Base-by-base conservation (phyloP, 1,140 invertebrate genomes). In the Gryllus bimaculatus region DNA sequence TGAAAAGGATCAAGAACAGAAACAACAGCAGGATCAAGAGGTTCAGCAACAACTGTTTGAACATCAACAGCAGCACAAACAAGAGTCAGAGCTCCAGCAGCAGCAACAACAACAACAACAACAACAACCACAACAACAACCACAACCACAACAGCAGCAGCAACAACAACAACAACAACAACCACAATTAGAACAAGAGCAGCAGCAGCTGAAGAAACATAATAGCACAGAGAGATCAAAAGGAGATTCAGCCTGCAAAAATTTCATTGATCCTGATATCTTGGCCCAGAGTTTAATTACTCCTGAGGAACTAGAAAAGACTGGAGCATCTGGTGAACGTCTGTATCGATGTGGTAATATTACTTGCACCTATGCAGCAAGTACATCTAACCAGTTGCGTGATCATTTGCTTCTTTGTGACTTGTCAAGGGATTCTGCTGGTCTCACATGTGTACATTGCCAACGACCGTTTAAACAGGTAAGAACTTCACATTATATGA, bases 291-390 rank as follows among this genome's bases (percentile, higher is more conserved):
- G 26, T 74, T 20, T 15, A 6, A 26, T 47, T 21, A 21, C 8
- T 47, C 26, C 12, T 20, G 78, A 79, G 7, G 47, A 79, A 8
- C 12, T 77, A 12, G 78, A 76, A 2, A 49, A 79, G 8, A 26
- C 47, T 7, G 78, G 74, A 15, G n/a, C 66, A 12, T 47, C 66
- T n/a, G 89, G 87, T 18, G 80, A 79, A 13, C 82, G 87, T 13
- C 84, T 91, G 0, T 90, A 87, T 79, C 86, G 82, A 75, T 91
- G 88, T 84, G 89, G 87, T 5, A 88, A 86, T 80, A 81, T 82
- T 0, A 74, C 78, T 0, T 90, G 89, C 76, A 80, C 80, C 8
- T 85, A 83, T 76, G 73, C 82, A 0, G 83, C 84, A 7, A 79
- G 81, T 5, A 86, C 82, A 26, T 78, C 84, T 0, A 78, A 73